Evolutionary conservation across 2,888 invertebrate species (phyloP).

Genomic region (Tetragonula carbonaria): DNA sequence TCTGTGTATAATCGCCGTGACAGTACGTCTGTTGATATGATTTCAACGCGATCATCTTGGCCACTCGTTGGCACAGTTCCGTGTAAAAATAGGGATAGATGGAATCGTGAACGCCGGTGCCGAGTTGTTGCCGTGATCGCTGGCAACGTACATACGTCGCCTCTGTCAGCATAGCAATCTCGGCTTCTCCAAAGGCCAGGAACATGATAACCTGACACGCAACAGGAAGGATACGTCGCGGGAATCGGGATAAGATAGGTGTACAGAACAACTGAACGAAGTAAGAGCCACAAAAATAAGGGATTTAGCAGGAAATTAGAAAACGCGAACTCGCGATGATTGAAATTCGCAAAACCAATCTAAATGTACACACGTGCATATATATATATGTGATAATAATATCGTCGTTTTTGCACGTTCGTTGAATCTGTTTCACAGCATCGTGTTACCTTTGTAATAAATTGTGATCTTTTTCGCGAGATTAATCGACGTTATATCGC

Average conservation of each 20-base stretch:
- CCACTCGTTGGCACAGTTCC: slow-evolving; percentile 23
- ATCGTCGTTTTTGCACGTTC: neutral
- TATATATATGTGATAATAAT: neutral
- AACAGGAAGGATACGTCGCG: slow-evolving; percentile 61
- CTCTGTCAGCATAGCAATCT: slow-evolving; percentile 58
- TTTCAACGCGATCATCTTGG: slow-evolving; percentile 25
- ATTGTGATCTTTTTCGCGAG: neutral
- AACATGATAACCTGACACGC: slow-evolving; percentile 62
- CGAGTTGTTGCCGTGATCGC: slow-evolving; percentile 33
- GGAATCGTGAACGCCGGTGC: slow-evolving; percentile 39
- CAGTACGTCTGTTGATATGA: slow-evolving; percentile 11
- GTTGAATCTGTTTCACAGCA: neutral
- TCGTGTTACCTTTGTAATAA: neutral
- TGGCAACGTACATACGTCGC: slow-evolving; percentile 31
- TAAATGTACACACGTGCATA: neutral
- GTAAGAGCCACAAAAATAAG: slow-evolving; percentile 35
- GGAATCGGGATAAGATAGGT: slow-evolving; percentile 49
- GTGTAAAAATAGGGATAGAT: slow-evolving; percentile 38
- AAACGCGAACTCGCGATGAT: slow-evolving; percentile 3
- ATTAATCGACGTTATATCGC: neutral
- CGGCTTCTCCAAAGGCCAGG: slow-evolving; percentile 47
- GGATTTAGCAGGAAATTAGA: slow-evolving; percentile 23
- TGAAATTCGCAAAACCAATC: neutral
- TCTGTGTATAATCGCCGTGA: neutral
- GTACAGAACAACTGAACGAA: slow-evolving; percentile 34